Conservation (phyloP, 2,797 vertebrate genomes). For the Amblyopsis hoosieri region DNA sequence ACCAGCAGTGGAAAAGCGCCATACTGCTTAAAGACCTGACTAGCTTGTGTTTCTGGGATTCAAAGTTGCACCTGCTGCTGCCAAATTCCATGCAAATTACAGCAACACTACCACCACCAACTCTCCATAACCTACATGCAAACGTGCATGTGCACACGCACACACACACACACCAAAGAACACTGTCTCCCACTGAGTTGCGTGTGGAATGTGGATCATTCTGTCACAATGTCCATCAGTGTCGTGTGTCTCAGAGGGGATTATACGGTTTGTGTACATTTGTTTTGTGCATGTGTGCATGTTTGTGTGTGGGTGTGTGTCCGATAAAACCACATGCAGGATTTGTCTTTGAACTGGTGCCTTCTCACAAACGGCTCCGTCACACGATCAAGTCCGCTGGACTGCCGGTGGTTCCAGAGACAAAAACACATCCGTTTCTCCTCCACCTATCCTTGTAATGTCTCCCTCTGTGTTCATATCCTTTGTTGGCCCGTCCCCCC, state of each 20-base stretch:
- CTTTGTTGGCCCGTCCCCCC: slow-evolving; percentile 6
- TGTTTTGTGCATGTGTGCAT: slow-evolving; percentile 4
- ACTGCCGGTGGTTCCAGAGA: slow-evolving; percentile 36
- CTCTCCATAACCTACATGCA: too few relatives aligned
- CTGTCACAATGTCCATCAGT: not conserved
- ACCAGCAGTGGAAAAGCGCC: too few relatives aligned
- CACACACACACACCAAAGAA: too few relatives aligned
- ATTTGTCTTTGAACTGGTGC: slow-evolving; percentile 32
- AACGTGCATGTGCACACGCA: too few relatives aligned
- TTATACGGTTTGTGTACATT: not conserved
- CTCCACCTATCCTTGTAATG: slow-evolving; percentile 26
- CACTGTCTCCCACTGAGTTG: too few relatives aligned
- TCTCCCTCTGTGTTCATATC: slow-evolving; percentile 15
- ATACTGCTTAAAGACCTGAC: too few relatives aligned
- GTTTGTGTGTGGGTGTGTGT: not conserved
- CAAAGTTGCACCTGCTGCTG: too few relatives aligned
- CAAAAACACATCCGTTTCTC: slow-evolving; percentile 51
- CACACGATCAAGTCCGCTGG: slow-evolving; percentile 50
- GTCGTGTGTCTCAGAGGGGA: not conserved
- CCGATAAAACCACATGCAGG: slow-evolving; percentile 23
- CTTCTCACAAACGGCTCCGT: slow-evolving; percentile 39
- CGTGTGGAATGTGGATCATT: too few relatives aligned
- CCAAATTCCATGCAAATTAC: too few relatives aligned
- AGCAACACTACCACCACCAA: too few relatives aligned
- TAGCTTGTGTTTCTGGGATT: too few relatives aligned